Conservation (phyloP, 2,797 vertebrate genomes). For the Xyrichtys novacula region DNA sequence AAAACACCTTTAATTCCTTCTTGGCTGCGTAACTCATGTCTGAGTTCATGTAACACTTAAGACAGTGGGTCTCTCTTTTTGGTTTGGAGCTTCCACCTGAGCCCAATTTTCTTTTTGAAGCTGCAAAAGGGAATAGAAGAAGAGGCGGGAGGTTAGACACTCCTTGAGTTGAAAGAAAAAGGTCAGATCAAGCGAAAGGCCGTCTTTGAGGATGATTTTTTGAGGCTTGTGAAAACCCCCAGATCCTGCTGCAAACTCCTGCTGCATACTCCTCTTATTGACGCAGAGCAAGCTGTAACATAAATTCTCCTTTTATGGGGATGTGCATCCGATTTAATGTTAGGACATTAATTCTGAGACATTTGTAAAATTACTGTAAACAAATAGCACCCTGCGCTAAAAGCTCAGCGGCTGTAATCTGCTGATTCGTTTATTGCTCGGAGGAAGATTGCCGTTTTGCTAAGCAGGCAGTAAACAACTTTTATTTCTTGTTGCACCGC, state of each 20-base stretch:
- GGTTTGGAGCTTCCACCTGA: background rate
- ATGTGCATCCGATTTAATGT: slow-evolving; percentile 19
- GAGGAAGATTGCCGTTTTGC: slow-evolving; percentile 4
- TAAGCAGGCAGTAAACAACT: background rate
- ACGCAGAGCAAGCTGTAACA: background rate
- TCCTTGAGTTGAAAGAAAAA: background rate
- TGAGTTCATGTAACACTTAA: background rate
- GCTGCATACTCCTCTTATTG: background rate
- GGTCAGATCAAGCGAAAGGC: no score
- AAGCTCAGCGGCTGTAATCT: slow-evolving; percentile 5
- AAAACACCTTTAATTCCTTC: slow-evolving; percentile 3
- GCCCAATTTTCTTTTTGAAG: background rate
- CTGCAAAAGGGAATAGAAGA: slow-evolving; percentile 9
- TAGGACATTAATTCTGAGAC: slow-evolving; percentile 17
- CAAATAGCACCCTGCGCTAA: slow-evolving; percentile 2
- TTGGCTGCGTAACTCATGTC: background rate
- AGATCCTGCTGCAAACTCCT: background rate
- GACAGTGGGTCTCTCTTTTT: slow-evolving; percentile 8
- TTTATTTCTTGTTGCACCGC: background rate
- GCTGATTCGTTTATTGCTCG: background rate
- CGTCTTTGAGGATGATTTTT: no score
- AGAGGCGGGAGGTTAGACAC: background rate
- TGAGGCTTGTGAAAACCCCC: background rate
- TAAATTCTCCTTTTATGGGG: background rate
- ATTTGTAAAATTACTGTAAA: slow-evolving; percentile 25